Conservation (phyloP, 2,113 vertebrate species). For the Mus musculus region DNA sequence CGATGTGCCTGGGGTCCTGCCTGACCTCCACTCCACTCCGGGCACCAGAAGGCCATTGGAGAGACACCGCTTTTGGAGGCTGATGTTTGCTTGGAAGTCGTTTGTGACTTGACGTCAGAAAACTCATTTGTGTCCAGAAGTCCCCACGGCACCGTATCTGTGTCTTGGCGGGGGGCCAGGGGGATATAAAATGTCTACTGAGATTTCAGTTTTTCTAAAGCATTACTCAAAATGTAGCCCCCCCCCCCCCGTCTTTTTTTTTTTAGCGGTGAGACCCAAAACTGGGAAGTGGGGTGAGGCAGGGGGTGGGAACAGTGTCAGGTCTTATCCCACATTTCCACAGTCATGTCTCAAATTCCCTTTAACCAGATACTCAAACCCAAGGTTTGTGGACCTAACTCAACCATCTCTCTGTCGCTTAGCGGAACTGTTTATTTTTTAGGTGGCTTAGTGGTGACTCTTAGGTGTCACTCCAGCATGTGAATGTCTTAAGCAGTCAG, state of each 20-base stretch:
- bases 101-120: background rate
- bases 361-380: conserved; percentile 46
- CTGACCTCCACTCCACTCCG: conserved; percentile 10
- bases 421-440: background rate
- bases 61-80: background rate
- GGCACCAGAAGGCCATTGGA: background rate
- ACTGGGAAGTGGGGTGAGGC: background rate
- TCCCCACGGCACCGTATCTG: background rate
- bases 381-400: conserved; percentile 1
- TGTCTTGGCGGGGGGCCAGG: background rate
- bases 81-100: background rate
- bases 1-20: conserved; percentile 6
- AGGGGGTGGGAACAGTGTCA: background rate
- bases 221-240: conserved; percentile 40
- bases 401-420: background rate
- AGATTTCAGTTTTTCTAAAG: conserved; percentile 66
- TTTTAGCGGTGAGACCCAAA: conserved; percentile 19
- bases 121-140: background rate
- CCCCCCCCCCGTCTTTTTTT: background rate
- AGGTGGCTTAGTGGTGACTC: background rate
- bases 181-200: background rate
- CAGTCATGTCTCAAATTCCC: background rate
- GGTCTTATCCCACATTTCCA: background rate
- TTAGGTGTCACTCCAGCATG: background rate
- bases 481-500: background rate